These are phyloP conservation scores for Dryococelus australis DNA, from an alignment of 2,888 invertebrate species.

Conservation along the genomic window DNA sequence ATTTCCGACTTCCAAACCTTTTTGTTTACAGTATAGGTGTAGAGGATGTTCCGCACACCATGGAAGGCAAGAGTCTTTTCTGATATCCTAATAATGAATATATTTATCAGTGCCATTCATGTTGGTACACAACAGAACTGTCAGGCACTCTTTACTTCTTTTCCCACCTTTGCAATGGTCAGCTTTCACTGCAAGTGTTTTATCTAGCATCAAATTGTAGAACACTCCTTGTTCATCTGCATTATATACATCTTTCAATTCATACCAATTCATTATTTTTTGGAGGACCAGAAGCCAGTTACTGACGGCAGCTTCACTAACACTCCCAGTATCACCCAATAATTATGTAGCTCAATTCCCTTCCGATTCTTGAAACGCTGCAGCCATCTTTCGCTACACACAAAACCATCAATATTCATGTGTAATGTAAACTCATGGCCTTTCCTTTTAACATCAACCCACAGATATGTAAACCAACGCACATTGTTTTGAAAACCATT, in stretches of 20 bases:
- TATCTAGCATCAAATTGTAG: not conserved
- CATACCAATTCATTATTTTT: not conserved
- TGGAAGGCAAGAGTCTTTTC: conserved; percentile 30
- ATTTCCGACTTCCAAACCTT: not conserved
- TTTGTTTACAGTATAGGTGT: not conserved
- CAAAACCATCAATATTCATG: not conserved
- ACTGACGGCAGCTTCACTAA: not conserved
- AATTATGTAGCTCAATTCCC: not conserved
- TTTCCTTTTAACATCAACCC: not conserved
- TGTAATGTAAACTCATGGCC: not conserved
- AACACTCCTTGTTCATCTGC: conserved; percentile 6
- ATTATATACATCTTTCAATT: not conserved
- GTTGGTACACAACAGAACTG: not conserved
- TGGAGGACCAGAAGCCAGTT: not conserved
- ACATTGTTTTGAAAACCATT: not conserved
- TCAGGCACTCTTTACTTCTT: not conserved
- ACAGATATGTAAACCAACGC: not conserved
- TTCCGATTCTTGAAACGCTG: not conserved
- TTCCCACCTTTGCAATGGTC: not conserved
- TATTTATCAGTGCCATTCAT: not conserved
- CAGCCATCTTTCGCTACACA: not conserved
- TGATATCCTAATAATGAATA: conserved; percentile 32
- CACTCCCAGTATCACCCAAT: not conserved
- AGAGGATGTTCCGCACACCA: not conserved
- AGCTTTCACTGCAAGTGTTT: not conserved